Conservation (phyloP, 2,888 invertebrate species). For the Hymenopus coronatus region DNA sequence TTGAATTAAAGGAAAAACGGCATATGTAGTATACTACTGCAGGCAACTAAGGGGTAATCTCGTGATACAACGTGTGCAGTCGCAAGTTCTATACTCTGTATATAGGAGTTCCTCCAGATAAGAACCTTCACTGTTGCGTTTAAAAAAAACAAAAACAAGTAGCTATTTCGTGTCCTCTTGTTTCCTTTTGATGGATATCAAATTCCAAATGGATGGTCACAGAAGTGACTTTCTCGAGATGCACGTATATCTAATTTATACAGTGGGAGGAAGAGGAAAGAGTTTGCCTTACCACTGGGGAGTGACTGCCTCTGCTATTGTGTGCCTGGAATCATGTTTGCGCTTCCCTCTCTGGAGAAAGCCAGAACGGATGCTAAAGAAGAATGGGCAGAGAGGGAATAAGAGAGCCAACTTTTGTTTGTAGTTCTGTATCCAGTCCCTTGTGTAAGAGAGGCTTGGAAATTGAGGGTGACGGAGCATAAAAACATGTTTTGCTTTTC, state of each 20-base stretch:
- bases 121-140: background rate
- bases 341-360: background rate
- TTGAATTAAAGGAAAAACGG: too few species aligned
- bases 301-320: background rate
- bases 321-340: background rate
- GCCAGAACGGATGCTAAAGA: background rate
- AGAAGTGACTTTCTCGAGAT: background rate
- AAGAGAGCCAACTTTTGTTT: background rate
- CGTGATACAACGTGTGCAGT: too few species aligned
- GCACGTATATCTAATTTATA: background rate
- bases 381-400: background rate
- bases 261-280: background rate
- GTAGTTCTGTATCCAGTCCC: background rate
- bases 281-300: background rate
- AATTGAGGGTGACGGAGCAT: background rate
- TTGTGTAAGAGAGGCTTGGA: background rate
- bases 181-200: background rate
- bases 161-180: background rate
- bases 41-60: too few species aligned
- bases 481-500: background rate
- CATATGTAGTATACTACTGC: too few species aligned
- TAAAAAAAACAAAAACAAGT: background rate
- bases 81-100: too few species aligned
- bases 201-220: background rate
- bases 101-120: too few species aligned